Base-by-base conservation (phyloP, 2,797 vertebrate species). In the Microhierax caerulescens region DNA sequence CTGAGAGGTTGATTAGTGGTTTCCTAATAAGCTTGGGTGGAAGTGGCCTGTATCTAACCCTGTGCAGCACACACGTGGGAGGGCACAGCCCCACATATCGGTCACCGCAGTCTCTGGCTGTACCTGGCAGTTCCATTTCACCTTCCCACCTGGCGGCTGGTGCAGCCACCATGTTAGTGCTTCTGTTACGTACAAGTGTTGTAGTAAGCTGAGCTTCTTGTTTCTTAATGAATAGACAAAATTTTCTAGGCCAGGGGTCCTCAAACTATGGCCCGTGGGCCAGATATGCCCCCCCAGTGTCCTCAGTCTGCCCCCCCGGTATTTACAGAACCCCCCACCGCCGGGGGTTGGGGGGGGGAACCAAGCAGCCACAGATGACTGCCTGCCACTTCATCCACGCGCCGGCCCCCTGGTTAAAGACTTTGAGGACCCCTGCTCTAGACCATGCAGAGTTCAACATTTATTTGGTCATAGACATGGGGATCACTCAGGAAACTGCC, bases 31-130 rank as follows among this genome's bases (percentile, higher is more conserved):
- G 14, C 21, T 28, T 50, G 43, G 4, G 9, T 88, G 45, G 45
- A 67, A 90, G 72, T 30, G 43, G 4, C 13, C 23, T 7, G 1
- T 48, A 13, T 25, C 54, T 68, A n/a, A 51, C 34, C n/a, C 41
- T 13, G 10, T 10, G 22, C 15, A 57, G 20, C 18, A 13, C 6
- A 4, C 7, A 0, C n/a, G 1, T 0, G 2, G 59, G 30, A 34
- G 45, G 50, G 30, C 39, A n/a, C 2, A 48, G 67, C 22, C 27
- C 23, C 10, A 3, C 0, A 0, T 37, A 18, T 4, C 5, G 5
- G 41, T 37, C 32, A 48, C 13, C 25, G 28, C 56, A 70, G 51
- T 37, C 30, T 86, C 32, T 3, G 1, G 41, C 48, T 28, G 4
- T 45, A 32, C 22, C 56, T 37, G 37, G 43, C 32, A 74, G 23